Evolutionary conservation across 2,888 invertebrate genomes (phyloP), one percentile per base, ranked within the genome.

Genomic region (Tachina fera): DNA sequence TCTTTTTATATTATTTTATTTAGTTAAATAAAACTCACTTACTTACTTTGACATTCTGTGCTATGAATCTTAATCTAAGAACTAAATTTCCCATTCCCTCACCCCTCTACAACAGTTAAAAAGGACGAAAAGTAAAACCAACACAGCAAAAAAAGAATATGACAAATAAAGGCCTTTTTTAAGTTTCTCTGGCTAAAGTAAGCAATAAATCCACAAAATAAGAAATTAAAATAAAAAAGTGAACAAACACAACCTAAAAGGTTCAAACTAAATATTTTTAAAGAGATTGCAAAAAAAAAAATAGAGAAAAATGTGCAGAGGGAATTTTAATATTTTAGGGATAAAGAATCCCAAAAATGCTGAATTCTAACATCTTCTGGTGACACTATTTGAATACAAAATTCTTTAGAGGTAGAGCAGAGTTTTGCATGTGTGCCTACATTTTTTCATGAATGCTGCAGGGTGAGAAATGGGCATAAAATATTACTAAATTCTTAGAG

Each of bases 331-430:
- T 72, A 72, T 76, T 86, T 80, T 76, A 80, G 72, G 83, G 75
- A 72, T 56, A 78, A 71, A 39, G 43, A 47, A 67, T 9, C 58
- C 49, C 9, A 49, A 47, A 63, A 70, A 45, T 9, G 53, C 71
- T 16, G 45, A 43, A 60, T 71, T 58, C 49, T 68, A 74, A 51
- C 56, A 68, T 56, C 43, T 61, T 75, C 63, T 72, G 79, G 79
- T 80, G 76, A 76, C 80, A 80, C 83, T 58, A 80, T 83, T 80
- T 75, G 76, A 83, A 86, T 83, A 83, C 68, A 11, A 83, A 86
- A 86, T 80, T 83, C 53, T 71, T 49, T 16, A n/a, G 11, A 14
- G 22, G 22, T 1, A 3, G 9, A 16, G 43, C 19, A 14, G 16
- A 45, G 43, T 74, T 61, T 74, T 19, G 19, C 67, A 43, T 60